A percentile compares a stretch with the other conserved stretches of the same genome.
These are phyloP conservation scores for Anoncus sp. DNA, from an alignment of 2,888 invertebrate genomes.

Conservation along the genomic window DNA sequence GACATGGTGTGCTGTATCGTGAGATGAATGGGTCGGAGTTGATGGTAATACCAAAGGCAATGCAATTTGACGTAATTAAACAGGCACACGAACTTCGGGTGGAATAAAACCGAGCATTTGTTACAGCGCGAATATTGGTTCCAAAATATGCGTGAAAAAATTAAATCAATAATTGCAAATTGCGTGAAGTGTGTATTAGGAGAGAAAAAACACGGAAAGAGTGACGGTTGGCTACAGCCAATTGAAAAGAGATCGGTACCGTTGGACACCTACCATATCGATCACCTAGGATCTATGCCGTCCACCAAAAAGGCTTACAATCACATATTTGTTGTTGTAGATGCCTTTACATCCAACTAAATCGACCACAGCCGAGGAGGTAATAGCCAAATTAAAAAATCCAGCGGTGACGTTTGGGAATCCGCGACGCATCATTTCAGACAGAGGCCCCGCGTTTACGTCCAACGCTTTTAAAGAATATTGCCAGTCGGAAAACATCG, in stretches of 20 bases:
- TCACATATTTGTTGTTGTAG: constrained; percentile 73
- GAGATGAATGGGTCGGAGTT: constrained; percentile 19
- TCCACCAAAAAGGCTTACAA: constrained; percentile 73
- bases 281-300: constrained; percentile 75
- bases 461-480: constrained; percentile 43
- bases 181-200: constrained; percentile 72
- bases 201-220: constrained; percentile 70
- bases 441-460: constrained; percentile 67
- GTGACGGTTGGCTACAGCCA: constrained; percentile 70
- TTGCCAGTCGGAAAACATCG: constrained; percentile 42
- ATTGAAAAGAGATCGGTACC: constrained; percentile 73
- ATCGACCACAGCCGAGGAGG: constrained; percentile 69
- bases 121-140: constrained; percentile 59
- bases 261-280: constrained; percentile 74
- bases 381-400: constrained; percentile 21
- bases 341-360: constrained; percentile 74
- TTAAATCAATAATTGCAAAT: constrained; percentile 52
- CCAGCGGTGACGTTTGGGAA: constrained; percentile 61
- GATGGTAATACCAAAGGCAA: constrained; percentile 43
- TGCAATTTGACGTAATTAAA: constrained; percentile 47
- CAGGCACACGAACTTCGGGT: constrained; percentile 51
- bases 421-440: constrained; percentile 62
- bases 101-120: constrained; percentile 4
- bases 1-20: constrained; percentile 34
- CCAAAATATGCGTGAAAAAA: constrained; percentile 51